Base-by-base conservation (phyloP, 2,113 vertebrate genomes). In the Proterorhinus semilunaris region DNA sequence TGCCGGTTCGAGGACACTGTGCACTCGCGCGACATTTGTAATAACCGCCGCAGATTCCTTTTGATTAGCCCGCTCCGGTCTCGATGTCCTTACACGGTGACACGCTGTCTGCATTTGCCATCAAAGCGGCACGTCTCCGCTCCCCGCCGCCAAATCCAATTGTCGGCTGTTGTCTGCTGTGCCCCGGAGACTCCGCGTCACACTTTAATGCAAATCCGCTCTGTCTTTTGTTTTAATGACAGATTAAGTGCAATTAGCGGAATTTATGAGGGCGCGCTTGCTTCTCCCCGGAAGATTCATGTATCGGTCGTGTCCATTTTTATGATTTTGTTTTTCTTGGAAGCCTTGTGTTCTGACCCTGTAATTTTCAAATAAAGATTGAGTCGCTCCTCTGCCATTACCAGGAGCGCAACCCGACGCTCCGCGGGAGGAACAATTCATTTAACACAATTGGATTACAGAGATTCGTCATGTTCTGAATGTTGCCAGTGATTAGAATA, bases 211-310 rank as follows among this genome's bases (percentile, higher is more conserved):
- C 82, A 83, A 86, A 90, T 84, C 68, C 46, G 71, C 51, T 65
- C 66, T 52, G 68, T 82, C 79, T 89, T 55, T 88, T 87, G 63
- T 85, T 61, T 84, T 91, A 90, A 91, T 90, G 89, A 86, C 83
- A 83, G 68, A 87, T 88, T 83, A 87, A 86, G 79, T 43, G 55
- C 74, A 81, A 87, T 89, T 86, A 86, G 63, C 47, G 53, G 68
- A 81, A 83, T 47, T 57, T 82, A 65, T 69, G 47, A 74, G 62
- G 65, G 57, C 71, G 47, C 74, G 17, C 51, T 68, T 62, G 53
- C 43, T 57, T 68, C 62, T 80, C 55, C 75, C 80, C 54, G 58
- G 68, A 54, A 76, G 66, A 66, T 76, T 68, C 79, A 81, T 72
- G 21, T 52, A 66, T 68, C 36, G 47, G 54, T 7, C 53, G 65